These are phyloP conservation scores for Synanthedon tipuliformis DNA, from an alignment of 2,888 invertebrate species.

Conservation along the genomic window DNA sequence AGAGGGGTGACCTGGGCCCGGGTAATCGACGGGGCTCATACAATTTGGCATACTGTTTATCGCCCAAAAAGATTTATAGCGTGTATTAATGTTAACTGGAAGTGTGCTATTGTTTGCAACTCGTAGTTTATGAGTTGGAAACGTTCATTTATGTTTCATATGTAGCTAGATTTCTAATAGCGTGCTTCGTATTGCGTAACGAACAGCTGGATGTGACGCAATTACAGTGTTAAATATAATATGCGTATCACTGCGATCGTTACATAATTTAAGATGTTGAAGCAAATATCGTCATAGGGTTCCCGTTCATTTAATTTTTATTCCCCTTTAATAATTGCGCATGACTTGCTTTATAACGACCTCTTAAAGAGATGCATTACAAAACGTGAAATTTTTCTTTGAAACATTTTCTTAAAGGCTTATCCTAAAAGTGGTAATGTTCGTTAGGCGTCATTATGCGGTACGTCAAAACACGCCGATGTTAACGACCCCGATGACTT, in stretches of 20 bases:
- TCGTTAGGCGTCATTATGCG: slow-evolving; percentile 29
- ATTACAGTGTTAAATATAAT: slow-evolving; percentile 12
- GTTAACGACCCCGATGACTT: slow-evolving; percentile 61
- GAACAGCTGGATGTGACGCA: slow-evolving; percentile 18
- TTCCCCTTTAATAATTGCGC: slow-evolving; percentile 3
- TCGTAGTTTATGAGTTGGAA: slow-evolving; percentile 15
- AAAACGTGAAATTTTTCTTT: slow-evolving; percentile 14
- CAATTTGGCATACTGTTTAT: slow-evolving; percentile 31
- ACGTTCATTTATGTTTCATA: not conserved
- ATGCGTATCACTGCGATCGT: not conserved
- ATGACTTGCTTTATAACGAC: slow-evolving; percentile 9
- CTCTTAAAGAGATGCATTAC: slow-evolving; percentile 11
- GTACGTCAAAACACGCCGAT: slow-evolving; percentile 47
- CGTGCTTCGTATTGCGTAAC: slow-evolving; percentile 9
- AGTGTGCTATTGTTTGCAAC: slow-evolving; percentile 18
- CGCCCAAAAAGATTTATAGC: slow-evolving; percentile 10
- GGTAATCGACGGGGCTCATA: slow-evolving; percentile 33
- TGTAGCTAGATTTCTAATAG: slow-evolving; percentile 8
- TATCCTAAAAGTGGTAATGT: not conserved
- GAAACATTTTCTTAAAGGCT: slow-evolving; percentile 7
- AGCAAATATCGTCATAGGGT: not conserved
- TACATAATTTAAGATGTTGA: not conserved
- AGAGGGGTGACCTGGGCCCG: slow-evolving; percentile 23
- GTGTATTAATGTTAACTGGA: slow-evolving; percentile 20
- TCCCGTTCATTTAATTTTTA: not conserved